Evolutionary conservation across 2,888 invertebrate species (phyloP), one percentile per base, ranked within the genome.

Genomic region (Tenthredo mesomela): DNA sequence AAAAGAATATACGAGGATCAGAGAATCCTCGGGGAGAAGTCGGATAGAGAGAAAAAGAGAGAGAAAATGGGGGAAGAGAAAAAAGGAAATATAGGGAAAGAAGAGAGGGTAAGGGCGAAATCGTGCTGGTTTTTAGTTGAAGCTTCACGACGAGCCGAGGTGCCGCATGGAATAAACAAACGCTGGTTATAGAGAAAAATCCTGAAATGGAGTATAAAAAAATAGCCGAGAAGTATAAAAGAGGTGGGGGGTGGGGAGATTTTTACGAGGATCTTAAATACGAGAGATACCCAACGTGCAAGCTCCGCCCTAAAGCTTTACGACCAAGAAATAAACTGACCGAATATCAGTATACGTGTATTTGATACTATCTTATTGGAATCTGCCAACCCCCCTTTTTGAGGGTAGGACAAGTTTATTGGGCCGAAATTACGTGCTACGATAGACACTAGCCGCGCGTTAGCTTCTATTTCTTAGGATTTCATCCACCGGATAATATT

Each of bases 211-310:
- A 80, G 80, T 29, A 40, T 33, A 61, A 80, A 61, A 61, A 80
- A 80, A 61, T 80, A 65, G 80, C 33, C 21, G 58, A 33, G 50
- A 82, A 82, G 82, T 40, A 47, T 58, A 61, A 84, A 84, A n/a
- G 75, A 25, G 12, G 54, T 18, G 83, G 61, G 33, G 25, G 37
- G 77, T 18, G 65, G 25, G 47, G 50, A 18, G 54, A 29, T 77
- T 84, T 84, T 84, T 84, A 84, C 80, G 84, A 67, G 78, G 47
- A 82, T 84, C 84, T 84, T 82, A 82, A 84, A 84, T 82, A 82
- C 82, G 84, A 33, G 80, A 84, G 65, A 84, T 82, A 82, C 33
- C 12, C 50, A 7, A 50, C 50, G 50, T 21, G 47, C 50, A 15
- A 3, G 37, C 80, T 65, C 80, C 82, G n/a, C 67, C 82, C 80